Base-by-base conservation (phyloP, 1,140 invertebrate genomes). In the Marisa cornuarietis region DNA sequence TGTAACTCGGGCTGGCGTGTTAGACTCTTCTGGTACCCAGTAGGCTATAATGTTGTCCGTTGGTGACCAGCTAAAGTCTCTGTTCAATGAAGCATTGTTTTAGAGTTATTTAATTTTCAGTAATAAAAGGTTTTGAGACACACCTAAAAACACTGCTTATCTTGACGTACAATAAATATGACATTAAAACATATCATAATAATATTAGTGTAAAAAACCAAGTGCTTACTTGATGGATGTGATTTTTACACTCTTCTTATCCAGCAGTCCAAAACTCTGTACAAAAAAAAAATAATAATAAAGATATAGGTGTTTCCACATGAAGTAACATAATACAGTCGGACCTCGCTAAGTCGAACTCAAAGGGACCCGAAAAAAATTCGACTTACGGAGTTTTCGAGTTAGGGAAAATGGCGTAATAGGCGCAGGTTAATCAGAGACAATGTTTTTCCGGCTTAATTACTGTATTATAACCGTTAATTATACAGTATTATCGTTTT, bases 61-160 rank as follows among this genome's bases (percentile, higher is more conserved):
- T 0, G 99, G 98, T 22, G 97, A 99, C 98, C 98, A 99, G 83
- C 95, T 95, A 90, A 99, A 99, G 88, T 99, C 97, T 83, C 95
- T 92, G 81, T 85, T 84, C 77, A 83, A 71, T 68, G 10, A 24
- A 68, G 11, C 22, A 68, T n/a, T 18, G 11, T 13, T 68, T 16
- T 16, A 24, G 22, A n/a, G 65, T 22, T 9, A 68, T 1, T 68
- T 68, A n/a, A 24, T 22, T n/a, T 14, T 68, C 26, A 68, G 65
- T 68, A n/a, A 68, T n/a, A 14, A 68, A 16, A 68, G 22, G 54
- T 58, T 58, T 58, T 58, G 11, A 58, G 16, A 58, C 11, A 58
- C 54, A 58, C 31, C 54, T 58, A 58, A 58, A 42, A 42, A 42
- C 2, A 42, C 11, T 58, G 54, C 54, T 6, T 71, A 26, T 71